Percentiles rank a stretch among this genome's conserved stretches.
These are phyloP conservation scores for Esox masquinongy DNA, from an alignment of 2,797 vertebrate genomes.

Conservation along the genomic window DNA sequence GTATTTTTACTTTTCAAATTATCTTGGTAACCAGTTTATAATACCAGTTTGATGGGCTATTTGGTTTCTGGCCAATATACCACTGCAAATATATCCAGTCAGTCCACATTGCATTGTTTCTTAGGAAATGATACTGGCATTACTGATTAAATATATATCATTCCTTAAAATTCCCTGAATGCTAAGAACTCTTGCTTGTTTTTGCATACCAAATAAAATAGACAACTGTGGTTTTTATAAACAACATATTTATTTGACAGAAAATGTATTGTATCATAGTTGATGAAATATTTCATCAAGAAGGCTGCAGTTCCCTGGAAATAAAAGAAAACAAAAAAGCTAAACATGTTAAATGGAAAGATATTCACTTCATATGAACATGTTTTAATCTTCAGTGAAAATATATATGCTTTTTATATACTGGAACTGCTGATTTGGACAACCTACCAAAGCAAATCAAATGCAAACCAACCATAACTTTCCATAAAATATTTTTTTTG, in stretches of 20 bases:
- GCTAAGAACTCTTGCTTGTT: background rate
- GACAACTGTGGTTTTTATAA: background rate
- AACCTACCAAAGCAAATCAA: too few relatives aligned
- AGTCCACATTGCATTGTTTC: too few relatives aligned
- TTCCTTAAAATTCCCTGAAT: conserved; percentile 3
- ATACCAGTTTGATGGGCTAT: too few relatives aligned
- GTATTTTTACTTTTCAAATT: too few relatives aligned
- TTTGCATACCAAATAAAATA: background rate
- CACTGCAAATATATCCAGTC: too few relatives aligned
- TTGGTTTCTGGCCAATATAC: too few relatives aligned
- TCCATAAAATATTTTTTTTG: too few relatives aligned
- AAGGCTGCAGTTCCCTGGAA: conserved; percentile 10
- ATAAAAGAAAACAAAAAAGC: background rate
- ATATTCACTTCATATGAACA: background rate
- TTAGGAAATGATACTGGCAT: too few relatives aligned
- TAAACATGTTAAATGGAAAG: background rate
- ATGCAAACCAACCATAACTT: too few relatives aligned
- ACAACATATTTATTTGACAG: conserved; percentile 3
- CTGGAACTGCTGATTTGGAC: too few relatives aligned
- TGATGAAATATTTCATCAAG: background rate
- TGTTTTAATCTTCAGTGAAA: background rate
- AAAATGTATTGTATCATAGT: background rate
- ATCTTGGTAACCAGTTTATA: too few relatives aligned
- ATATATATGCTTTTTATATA: background rate
- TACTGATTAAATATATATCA: conserved; percentile 7